Evolutionary conservation across 2,797 vertebrate species (phyloP).

Genomic region (Poeciliopsis paucimaculata): DNA sequence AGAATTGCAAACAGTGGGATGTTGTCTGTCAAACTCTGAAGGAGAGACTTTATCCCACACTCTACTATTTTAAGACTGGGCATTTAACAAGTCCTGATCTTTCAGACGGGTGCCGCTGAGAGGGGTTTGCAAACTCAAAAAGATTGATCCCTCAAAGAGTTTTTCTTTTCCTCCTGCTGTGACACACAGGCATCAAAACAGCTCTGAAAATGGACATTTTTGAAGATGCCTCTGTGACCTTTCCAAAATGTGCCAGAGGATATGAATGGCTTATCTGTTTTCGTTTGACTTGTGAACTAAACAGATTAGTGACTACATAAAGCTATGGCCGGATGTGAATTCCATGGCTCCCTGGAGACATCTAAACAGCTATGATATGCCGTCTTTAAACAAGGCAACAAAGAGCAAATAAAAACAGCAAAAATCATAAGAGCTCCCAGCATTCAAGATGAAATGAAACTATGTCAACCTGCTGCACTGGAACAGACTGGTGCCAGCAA

Average conservation of each 20-base stretch:
- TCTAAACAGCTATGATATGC: conserved; percentile 21
- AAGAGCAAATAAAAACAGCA: conserved; percentile 17
- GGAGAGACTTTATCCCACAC: conserved; percentile 16
- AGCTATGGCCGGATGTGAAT: conserved; percentile 21
- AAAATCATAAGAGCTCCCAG: conserved; percentile 15
- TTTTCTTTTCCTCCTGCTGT: conserved; percentile 56
- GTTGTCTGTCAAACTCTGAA: conserved; percentile 47
- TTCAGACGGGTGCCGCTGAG: conserved; percentile 36
- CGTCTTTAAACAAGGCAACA: conserved; percentile 7
- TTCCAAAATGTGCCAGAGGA: conserved; percentile 43
- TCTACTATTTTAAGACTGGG: conserved; percentile 38
- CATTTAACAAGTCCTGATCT: conserved; percentile 47
- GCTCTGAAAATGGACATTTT: conserved; percentile 53
- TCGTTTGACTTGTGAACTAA: conserved; percentile 37
- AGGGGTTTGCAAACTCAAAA: conserved; percentile 29
- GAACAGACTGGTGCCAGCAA: conserved; percentile 1
- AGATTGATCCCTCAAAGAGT: conserved; percentile 47
- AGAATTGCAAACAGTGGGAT: not conserved
- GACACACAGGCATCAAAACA: conserved; percentile 41
- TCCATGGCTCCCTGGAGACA: conserved; percentile 27
- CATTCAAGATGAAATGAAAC: conserved; percentile 1
- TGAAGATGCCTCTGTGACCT: conserved; percentile 60
- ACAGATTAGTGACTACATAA: conserved; percentile 42
- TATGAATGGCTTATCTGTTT: conserved; percentile 39
- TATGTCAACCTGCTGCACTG: not conserved